A percentile compares a stretch with the other conserved stretches of the same genome.
phyloP scores from a whole-genome alignment of 1,140 invertebrate genomes.

The Zaprionus ornatus region DNA sequence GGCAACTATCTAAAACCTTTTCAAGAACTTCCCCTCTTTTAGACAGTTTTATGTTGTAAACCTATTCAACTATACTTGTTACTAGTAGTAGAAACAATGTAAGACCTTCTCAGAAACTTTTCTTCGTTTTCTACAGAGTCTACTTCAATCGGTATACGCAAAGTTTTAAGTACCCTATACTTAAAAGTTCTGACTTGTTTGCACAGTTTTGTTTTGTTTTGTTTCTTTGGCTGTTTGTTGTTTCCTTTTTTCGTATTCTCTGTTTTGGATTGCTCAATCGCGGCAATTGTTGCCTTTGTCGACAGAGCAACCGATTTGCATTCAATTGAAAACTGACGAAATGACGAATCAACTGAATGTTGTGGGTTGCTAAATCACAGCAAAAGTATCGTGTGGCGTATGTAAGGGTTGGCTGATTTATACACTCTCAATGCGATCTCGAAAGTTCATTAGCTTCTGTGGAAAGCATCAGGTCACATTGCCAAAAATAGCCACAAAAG shows the following conservation, averaged over 20 bases:
- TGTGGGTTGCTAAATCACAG: slow-evolving; percentile 24
- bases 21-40: too few species aligned
- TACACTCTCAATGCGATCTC: neutral
- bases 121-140: neutral
- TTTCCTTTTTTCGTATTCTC: neutral
- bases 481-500: slow-evolving; percentile 32
- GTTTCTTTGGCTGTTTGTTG: neutral
- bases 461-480: slow-evolving; percentile 20
- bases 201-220: slow-evolving; percentile 1
- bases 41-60: too few species aligned
- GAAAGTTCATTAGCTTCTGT: slow-evolving; percentile 52
- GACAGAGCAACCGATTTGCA: slow-evolving; percentile 31
- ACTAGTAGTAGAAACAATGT: too few species aligned
- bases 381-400: neutral
- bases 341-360: slow-evolving; percentile 10
- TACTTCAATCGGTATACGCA: neutral
- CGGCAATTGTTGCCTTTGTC: slow-evolving; percentile 21
- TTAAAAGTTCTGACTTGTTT: slow-evolving; percentile 18
- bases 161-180: neutral
- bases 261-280: slow-evolving; percentile 29
- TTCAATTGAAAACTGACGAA: slow-evolving; percentile 49
- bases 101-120: neutral
- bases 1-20: too few species aligned
- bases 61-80: too few species aligned
- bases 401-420: slow-evolving; percentile 19